Conservation (phyloP, 35 echinoderm and acorn worm species). For the Diadema setosum region DNA sequence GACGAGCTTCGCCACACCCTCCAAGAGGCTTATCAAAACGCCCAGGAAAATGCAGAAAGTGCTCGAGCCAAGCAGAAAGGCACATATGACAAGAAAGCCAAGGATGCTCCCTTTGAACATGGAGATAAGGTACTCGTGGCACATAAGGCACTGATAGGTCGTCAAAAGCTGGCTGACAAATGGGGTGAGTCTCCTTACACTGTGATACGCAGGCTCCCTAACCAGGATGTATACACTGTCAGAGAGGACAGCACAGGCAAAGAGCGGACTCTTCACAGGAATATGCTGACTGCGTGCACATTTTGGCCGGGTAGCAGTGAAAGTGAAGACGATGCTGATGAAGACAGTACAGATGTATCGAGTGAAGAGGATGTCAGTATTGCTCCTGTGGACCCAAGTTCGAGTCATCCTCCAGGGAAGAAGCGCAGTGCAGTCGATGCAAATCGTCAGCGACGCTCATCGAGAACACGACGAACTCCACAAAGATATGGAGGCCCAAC, state of each 20-base stretch:
- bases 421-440: too few relatives aligned
- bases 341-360: not conserved
- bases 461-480: not conserved
- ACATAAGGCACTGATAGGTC: not conserved
- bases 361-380: not conserved
- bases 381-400: not conserved
- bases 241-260: not conserved
- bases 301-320: too few relatives aligned
- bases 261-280: conserved; percentile 33
- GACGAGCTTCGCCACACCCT: not conserved
- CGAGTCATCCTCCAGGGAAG: too few relatives aligned
- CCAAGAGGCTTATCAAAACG: not conserved
- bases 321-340: too few relatives aligned
- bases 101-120: not conserved
- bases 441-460: too few relatives aligned
- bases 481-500: not conserved
- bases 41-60: not conserved
- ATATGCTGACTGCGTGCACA: conserved; percentile 20
- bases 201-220: not conserved
- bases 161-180: conserved; percentile 41
- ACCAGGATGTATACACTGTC: conserved; percentile 12
- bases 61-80: not conserved
- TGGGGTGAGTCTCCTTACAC: conserved; percentile 33
- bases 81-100: not conserved
- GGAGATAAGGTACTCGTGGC: conserved; percentile 31